Evolutionary conservation across 2,797 vertebrate species (phyloP).

Genomic region (Hafferia zeledoni): DNA sequence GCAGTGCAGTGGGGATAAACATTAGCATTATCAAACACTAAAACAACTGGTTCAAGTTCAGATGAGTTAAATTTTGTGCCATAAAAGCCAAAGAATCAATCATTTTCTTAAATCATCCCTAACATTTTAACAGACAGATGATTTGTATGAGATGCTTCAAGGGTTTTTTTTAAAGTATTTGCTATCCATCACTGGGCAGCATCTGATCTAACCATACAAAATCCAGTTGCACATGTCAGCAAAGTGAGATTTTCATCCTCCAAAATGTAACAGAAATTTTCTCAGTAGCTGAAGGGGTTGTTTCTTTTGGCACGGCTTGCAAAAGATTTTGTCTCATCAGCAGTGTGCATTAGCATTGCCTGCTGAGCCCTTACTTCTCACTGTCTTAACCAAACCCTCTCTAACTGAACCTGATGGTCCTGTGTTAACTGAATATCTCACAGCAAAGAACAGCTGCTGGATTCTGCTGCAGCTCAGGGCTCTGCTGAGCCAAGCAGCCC

Average conservation of each 20-base stretch:
- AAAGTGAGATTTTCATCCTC: neutral
- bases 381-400: neutral
- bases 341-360: neutral
- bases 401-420: neutral
- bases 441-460: neutral
- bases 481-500: neutral
- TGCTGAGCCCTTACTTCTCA: neutral
- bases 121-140: neutral
- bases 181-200: neutral
- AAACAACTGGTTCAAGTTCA: neutral
- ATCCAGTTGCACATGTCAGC: neutral
- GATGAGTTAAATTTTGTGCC: neutral
- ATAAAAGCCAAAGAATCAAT: neutral
- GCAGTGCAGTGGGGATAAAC: neutral
- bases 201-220: neutral
- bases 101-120: neutral
- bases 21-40: neutral
- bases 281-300: slow-evolving; percentile 6
- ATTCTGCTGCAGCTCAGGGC: neutral
- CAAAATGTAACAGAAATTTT: neutral
- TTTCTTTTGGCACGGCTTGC: slow-evolving; percentile 12
- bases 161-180: neutral
- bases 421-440: neutral
- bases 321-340: neutral
- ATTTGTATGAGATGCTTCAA: neutral